Evolutionary conservation across 1,140 invertebrate genomes (phyloP), one percentile per base, ranked within the genome.

Genomic region (Nasonia vitripennis): DNA sequence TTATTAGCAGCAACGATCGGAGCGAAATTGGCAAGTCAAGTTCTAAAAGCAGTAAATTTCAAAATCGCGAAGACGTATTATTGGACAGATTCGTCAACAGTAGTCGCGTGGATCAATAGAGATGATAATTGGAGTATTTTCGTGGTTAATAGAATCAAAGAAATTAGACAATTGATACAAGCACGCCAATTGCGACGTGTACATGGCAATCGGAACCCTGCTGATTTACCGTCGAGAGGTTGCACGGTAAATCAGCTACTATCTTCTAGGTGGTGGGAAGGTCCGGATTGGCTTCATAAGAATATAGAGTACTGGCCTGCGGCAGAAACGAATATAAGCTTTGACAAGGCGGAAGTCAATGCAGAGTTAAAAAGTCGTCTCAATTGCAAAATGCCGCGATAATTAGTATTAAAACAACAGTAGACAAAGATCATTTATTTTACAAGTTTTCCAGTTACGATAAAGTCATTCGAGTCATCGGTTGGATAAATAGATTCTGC

Each of bases 141-240:
- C 23, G 78, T 80, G 9, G 0, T 0, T 0, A 80, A 80, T 45
- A 20, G 55, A 23, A 31, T 80, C 5, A 70, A 70, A 5, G 78
- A 80, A 45, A 80, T 80, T 41, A 20, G 27, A 12, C 2, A 31
- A 1, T 10, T 68, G 0, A 37, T 34, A 0, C 11, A n/a, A 0
- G 3, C 2, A 3, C 12, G 10, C 6, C 78, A 80, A 45, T 80
- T 62, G 78, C 14, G 9, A 11, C 34, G 70, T 70, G 7, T 80
- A 12, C 78, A 62, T 3, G 78, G 78, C 2, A 3, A 80, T n/a
- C 1, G 41, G 2, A 80, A 80, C n/a, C 78, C 78, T 1, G 78
- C 78, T 2, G 78, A 94, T 87, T 77, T 92, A n/a, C 88, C 90
- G 5, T 92, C 91, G 2, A 77, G 92, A 89, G 92, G 92, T 45